These are phyloP conservation scores for Notechis scutatus DNA, from an alignment of 2,113 vertebrate genomes.

Conservation along the genomic window DNA sequence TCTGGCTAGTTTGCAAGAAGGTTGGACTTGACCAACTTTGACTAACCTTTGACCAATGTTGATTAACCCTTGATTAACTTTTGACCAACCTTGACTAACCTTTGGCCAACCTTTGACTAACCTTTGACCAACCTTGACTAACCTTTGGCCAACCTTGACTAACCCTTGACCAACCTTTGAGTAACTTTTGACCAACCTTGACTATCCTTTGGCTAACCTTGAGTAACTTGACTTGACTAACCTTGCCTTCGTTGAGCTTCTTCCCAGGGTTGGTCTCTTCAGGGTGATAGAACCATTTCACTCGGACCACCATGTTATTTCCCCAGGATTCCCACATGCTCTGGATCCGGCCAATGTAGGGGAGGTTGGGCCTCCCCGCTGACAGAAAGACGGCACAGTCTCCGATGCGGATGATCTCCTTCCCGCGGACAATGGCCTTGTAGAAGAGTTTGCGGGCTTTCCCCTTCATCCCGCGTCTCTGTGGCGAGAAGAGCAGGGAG, in stretches of 20 bases:
- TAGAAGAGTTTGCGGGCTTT: slow-evolving; percentile 99
- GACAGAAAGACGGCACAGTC: slow-evolving; percentile 97
- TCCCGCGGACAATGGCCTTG: slow-evolving; percentile 93
- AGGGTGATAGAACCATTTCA: slow-evolving; percentile 99
- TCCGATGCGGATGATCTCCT: slow-evolving; percentile 95
- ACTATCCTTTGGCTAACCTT: neutral
- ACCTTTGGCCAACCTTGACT: neutral
- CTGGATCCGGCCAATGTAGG: slow-evolving; percentile 97
- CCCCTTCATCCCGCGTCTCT: slow-evolving; percentile 98
- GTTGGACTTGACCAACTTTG: neutral
- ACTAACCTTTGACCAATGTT: too few relatives aligned
- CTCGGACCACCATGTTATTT: slow-evolving; percentile 97
- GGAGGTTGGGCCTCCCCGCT: slow-evolving; percentile 93
- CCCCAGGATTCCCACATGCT: slow-evolving; percentile 99
- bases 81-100: too few relatives aligned
- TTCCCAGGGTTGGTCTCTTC: slow-evolving; percentile 97
- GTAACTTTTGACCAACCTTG: neutral
- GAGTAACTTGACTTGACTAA: slow-evolving; percentile 47
- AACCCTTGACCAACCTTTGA: neutral
- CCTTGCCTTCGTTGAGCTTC: slow-evolving; percentile 94
- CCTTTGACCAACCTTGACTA: too few relatives aligned
- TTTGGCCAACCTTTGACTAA: neutral
- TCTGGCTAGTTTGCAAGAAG: neutral
- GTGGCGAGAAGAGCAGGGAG: slow-evolving; percentile 24
- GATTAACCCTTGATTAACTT: too few relatives aligned